These are phyloP conservation scores for Diachasmimorpha longicaudata DNA, from an alignment of 1,140 invertebrate genomes.

Conservation along the genomic window DNA sequence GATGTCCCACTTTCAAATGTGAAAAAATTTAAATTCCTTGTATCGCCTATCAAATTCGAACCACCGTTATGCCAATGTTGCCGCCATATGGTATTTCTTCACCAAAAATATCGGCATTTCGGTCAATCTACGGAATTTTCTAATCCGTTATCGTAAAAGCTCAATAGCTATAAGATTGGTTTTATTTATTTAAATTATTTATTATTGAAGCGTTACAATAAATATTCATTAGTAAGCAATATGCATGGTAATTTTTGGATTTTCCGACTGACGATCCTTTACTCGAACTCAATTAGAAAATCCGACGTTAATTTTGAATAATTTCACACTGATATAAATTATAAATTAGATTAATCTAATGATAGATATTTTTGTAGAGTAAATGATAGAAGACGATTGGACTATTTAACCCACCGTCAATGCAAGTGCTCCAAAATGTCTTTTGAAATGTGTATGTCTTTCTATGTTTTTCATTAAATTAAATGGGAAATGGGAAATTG, in stretches of 20 bases:
- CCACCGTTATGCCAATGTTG: slow-evolving; percentile 34
- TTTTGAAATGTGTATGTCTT: no score
- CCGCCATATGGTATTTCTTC: neutral
- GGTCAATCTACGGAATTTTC: neutral
- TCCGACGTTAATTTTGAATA: no score
- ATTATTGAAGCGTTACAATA: neutral
- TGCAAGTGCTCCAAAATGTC: no score
- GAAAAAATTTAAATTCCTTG: slow-evolving; percentile 15
- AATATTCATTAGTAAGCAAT: neutral
- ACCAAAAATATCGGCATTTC: neutral
- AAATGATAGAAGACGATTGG: no score
- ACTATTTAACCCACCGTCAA: no score
- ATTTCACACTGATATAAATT: no score
- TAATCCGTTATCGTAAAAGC: neutral
- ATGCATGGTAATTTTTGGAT: neutral
- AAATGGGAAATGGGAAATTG: no score
- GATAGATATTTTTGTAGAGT: no score
- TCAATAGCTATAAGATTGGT: neutral
- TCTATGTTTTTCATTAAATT: no score
- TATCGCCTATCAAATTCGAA: neutral
- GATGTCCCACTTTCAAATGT: slow-evolving; percentile 6
- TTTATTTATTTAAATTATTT: neutral
- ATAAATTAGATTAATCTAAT: no score
- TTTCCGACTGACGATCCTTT: neutral
- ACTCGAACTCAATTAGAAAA: no score